phyloP scores from a whole-genome alignment of 2,113 vertebrate species.

The Pachycephala philippinensis region DNA sequence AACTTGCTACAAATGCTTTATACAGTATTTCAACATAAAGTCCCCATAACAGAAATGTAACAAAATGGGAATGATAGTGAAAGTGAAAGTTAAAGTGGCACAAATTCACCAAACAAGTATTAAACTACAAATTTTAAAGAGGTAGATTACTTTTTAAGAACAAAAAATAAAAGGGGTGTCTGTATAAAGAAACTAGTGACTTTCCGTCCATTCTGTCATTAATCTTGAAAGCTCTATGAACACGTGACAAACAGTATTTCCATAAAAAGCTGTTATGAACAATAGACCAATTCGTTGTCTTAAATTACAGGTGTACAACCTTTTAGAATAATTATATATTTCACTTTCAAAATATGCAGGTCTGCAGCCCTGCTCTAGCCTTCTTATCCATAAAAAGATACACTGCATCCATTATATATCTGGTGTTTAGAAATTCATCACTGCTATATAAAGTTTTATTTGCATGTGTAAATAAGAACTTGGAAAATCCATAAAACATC shows the following conservation, averaged over 20 bases:
- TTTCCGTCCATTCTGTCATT: constrained; percentile 52
- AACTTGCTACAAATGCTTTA: constrained; percentile 89
- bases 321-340: constrained; percentile 30
- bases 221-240: constrained; percentile 17
- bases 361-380: constrained; percentile 17
- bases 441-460: constrained; percentile 18
- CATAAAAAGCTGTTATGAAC: constrained; percentile 7
- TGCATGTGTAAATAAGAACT: constrained; percentile 46
- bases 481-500: constrained; percentile 18
- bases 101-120: constrained; percentile 77
- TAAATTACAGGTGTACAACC: constrained; percentile 18
- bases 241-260: constrained; percentile 5
- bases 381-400: constrained; percentile 40
- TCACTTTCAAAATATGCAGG: constrained; percentile 41
- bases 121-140: constrained; percentile 79
- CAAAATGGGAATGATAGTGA: constrained; percentile 83
- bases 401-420: constrained; percentile 2
- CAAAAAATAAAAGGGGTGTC: constrained; percentile 33
- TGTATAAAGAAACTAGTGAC: constrained; percentile 57
- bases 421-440: constrained; percentile 28
- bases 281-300: constrained; percentile 18
- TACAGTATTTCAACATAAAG: constrained; percentile 80
- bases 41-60: constrained; percentile 78
- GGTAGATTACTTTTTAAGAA: constrained; percentile 84
- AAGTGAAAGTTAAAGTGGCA: constrained; percentile 77